phyloP scores from a whole-genome alignment of 2,113 vertebrate species.

The Axis porcinus region DNA sequence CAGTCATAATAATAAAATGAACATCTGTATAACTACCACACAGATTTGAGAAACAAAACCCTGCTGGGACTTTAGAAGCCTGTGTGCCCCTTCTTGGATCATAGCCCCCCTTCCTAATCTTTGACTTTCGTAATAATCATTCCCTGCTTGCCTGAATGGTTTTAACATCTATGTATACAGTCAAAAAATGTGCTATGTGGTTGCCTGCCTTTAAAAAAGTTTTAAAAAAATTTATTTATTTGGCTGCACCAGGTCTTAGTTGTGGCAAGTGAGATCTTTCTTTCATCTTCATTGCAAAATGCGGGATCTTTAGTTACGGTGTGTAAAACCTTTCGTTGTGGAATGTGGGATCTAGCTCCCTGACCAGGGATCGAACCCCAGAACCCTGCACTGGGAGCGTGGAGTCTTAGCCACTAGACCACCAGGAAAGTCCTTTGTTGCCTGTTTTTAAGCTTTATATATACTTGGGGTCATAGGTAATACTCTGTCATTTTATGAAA shows the following conservation, averaged over 20 bases:
- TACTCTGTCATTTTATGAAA: constrained; percentile 2
- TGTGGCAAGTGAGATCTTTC: not conserved
- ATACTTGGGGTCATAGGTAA: not conserved
- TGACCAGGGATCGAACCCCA: not conserved
- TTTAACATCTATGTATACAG: not conserved
- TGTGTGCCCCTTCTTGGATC: not conserved
- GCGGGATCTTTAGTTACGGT: not conserved
- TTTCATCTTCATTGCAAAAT: not conserved
- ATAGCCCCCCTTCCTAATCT: not conserved
- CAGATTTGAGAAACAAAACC: not conserved
- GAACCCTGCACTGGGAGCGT: not conserved
- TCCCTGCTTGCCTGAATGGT: not conserved
- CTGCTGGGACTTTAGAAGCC: not conserved
- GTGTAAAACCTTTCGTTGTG: not conserved
- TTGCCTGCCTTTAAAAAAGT: not conserved
- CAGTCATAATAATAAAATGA: not conserved
- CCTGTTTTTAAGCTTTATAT: not conserved
- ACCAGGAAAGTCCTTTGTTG: not conserved
- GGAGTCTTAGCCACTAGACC: not conserved
- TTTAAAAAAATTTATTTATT: not conserved
- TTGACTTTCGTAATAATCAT: not conserved
- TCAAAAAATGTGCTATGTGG: not conserved
- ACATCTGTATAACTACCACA: not conserved
- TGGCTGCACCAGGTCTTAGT: not conserved
- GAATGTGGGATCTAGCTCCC: not conserved